phyloP scores from a whole-genome alignment of 2,113 vertebrate genomes.

The Hemicordylus capensis region DNA sequence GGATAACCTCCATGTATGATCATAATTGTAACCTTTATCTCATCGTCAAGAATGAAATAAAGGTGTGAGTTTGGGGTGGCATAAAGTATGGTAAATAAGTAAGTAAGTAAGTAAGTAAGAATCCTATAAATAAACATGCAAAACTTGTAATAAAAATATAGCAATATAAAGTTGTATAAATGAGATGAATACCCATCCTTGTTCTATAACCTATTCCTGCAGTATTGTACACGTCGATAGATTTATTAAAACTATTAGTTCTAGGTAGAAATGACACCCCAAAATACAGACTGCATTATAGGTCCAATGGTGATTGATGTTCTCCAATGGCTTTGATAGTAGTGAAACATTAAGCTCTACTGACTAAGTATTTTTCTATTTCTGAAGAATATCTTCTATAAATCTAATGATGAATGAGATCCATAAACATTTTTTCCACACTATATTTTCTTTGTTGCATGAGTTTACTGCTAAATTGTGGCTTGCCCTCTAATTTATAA shows the following conservation, averaged over 20 bases:
- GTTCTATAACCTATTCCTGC: not conserved
- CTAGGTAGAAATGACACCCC: not conserved
- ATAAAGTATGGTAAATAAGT: too few relatives aligned
- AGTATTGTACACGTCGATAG: not conserved
- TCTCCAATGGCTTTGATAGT: constrained; percentile 1
- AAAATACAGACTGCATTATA: not conserved
- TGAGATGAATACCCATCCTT: not conserved
- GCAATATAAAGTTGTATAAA: not conserved
- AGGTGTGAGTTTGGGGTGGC: too few relatives aligned
- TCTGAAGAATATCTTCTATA: constrained; percentile 12
- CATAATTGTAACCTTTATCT: not conserved
- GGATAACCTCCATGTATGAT: not conserved
- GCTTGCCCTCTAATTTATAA: constrained; percentile 13
- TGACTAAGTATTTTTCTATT: not conserved
- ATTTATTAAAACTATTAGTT: not conserved
- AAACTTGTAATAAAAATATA: not conserved
- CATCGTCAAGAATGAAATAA: not conserved
- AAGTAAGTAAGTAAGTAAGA: too few relatives aligned
- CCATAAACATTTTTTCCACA: not conserved
- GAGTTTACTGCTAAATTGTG: constrained; percentile 8
- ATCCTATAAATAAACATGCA: not conserved
- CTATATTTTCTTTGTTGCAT: not conserved
- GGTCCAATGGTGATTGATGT: not conserved
- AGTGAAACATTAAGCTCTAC: constrained; percentile 11
- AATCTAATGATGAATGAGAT: constrained; percentile 10